phyloP scores from a whole-genome alignment of 1,140 invertebrate genomes.

The Akabosia matsudoensis region DNA sequence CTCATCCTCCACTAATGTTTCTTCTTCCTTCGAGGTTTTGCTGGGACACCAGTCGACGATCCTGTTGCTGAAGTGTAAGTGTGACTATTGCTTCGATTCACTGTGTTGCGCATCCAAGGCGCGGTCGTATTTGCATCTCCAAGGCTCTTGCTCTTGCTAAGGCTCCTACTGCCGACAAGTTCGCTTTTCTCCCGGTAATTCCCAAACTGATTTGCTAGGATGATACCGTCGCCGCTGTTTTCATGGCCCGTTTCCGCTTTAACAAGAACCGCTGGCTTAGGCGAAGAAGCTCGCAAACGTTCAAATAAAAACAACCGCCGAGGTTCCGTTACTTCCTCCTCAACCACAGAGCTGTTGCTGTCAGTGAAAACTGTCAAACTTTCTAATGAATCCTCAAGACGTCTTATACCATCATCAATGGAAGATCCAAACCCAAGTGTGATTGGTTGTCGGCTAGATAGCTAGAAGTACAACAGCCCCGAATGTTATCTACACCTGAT shows the following conservation, averaged over 20 bases:
- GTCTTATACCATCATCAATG: conserved; percentile 4
- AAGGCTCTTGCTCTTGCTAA: conserved; percentile 26
- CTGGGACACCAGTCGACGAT: conserved; percentile 34
- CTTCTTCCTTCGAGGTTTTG: conserved; percentile 41
- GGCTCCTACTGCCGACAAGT: conserved; percentile 7
- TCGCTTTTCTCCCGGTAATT: conserved; percentile 10
- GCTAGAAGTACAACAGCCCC: conserved; percentile 12
- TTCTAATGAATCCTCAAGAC: conserved; percentile 29
- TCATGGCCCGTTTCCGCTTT: not conserved
- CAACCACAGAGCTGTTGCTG: conserved; percentile 16
- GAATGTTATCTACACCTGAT: not conserved
- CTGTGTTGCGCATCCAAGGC: not conserved
- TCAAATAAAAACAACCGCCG: conserved; percentile 29
- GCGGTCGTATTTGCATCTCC: conserved; percentile 20
- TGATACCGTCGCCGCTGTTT: not conserved
- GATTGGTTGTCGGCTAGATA: conserved; percentile 38
- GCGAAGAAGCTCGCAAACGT: conserved; percentile 16
- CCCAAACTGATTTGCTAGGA: not conserved
- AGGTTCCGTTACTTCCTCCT: conserved; percentile 19
- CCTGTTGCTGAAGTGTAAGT: conserved; percentile 29
- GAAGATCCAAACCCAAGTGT: conserved; percentile 24
- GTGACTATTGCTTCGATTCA: conserved; percentile 30
- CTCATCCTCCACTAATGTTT: conserved; percentile 28
- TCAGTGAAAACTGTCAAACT: conserved; percentile 26
- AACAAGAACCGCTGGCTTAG: not conserved